phyloP scores from a whole-genome alignment of 2,113 vertebrate genomes.

The Myodes glareolus region DNA sequence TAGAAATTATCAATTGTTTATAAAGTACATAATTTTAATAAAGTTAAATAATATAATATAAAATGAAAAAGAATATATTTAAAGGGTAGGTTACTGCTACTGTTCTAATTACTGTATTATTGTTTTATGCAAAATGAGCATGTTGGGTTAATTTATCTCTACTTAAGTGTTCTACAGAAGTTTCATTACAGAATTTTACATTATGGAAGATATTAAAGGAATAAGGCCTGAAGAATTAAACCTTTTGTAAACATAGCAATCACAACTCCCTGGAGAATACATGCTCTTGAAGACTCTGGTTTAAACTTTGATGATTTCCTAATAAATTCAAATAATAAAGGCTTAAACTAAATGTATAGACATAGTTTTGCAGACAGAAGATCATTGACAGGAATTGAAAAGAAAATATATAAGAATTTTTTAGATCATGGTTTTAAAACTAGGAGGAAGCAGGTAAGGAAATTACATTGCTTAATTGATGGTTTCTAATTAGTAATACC shows the following conservation, averaged over 20 bases:
- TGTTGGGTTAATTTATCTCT: neutral
- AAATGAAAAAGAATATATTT: neutral
- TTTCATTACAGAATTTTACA: neutral
- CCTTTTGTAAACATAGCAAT: neutral
- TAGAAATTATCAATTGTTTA: neutral
- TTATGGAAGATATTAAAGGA: neutral
- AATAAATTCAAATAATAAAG: neutral
- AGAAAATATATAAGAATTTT: neutral
- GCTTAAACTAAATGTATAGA: neutral
- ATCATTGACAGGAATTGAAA: neutral
- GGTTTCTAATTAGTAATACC: neutral
- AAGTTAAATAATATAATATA: neutral
- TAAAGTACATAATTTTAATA: neutral
- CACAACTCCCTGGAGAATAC: fast-evolving
- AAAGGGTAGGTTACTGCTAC: neutral
- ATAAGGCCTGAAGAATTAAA: neutral
- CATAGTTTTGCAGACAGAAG: neutral
- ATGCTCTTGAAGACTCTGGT: neutral
- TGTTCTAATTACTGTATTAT: neutral
- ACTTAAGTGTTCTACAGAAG: neutral
- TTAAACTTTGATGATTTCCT: neutral
- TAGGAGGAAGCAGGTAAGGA: neutral
- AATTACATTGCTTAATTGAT: neutral
- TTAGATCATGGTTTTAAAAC: neutral
- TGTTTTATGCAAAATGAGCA: neutral